Evolutionary conservation across 1,140 invertebrate species (phyloP), one percentile per base, ranked within the genome.

Genomic region (Trypoxylus dichotomus): DNA sequence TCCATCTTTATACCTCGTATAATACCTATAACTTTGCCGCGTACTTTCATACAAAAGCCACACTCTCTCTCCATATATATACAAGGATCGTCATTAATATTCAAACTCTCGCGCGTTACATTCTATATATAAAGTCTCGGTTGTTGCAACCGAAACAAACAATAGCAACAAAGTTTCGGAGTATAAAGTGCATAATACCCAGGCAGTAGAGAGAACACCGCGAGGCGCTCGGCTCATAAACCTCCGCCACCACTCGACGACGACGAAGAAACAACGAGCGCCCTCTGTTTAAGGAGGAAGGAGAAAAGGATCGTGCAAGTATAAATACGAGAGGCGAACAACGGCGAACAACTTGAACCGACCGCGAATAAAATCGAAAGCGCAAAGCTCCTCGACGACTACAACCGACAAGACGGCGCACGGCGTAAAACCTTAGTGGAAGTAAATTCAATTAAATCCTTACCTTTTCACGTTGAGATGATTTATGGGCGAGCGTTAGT

Each of bases 361-460:
- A 19, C 47, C 19, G 19, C 19, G n/a, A 54, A n/a, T 19, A 19
- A 54, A 54, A 54, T 54, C 13, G 47, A 54, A 54, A 54, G 47
- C 47, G 15, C 47, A 54, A 54, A 54, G 47, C 47, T 54, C 47
- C 19, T n/a, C 5, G 13, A 54, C 19, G 15, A 19, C 47, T 54
- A 37, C 32, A 37, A 8, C n/a, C 32, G 32, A 37, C 32, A 37
- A 37, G 13, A 5, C 6, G 47, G 47, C 47, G 7, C 19, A 19
- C 5, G 25, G 60, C 60, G 60, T 24, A 24, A 27, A 68, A 68
- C 60, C 60, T 24, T 37, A 2, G 10, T 19, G 15, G 60, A 68
- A 68, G 60, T 68, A 68, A 68, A 68, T 68, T 68, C 60, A 68
- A 68, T 68, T 68, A 68, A 68, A 68, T 68, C 60, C 60, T 68